Percentiles rank a stretch among this genome's conserved stretches.
phyloP scores from a whole-genome alignment of 2,113 vertebrate species.

The Oncorhynchus nerka region DNA sequence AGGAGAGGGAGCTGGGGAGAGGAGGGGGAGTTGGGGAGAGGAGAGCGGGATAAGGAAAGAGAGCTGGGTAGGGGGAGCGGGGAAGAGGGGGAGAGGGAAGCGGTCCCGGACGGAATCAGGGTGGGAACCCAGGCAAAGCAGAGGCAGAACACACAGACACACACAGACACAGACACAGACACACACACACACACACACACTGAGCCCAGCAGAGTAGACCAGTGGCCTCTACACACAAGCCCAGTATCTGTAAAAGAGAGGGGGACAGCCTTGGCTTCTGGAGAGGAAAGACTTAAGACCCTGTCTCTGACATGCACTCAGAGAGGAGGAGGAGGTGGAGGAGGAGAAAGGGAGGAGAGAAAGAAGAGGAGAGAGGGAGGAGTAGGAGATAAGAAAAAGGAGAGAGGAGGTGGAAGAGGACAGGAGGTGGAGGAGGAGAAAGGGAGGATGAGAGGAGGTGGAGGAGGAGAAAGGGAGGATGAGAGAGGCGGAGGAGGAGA shows the following conservation, averaged over 20 bases:
- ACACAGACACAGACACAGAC: background rate
- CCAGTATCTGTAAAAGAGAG: slow-evolving; percentile 53
- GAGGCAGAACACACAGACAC: background rate
- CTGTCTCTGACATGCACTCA: background rate
- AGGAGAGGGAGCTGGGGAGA: slow-evolving; percentile 9
- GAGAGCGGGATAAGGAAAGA: no score
- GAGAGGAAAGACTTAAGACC: no score
- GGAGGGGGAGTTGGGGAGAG: no score
- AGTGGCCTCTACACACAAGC: slow-evolving; percentile 55
- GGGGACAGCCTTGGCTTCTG: slow-evolving; percentile 53
- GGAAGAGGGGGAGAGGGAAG: no score
- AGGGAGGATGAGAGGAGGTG: no score
- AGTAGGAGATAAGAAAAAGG: slow-evolving; percentile 11
- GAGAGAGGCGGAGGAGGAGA: no score
- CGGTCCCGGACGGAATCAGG: slow-evolving; percentile 38
- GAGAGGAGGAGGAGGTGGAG: no score
- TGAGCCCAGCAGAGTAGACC: slow-evolving; percentile 55
- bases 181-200: slow-evolving; percentile 27
- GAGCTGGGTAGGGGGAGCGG: no score
- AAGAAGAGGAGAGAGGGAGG: background rate
- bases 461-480: no score
- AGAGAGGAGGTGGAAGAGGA: background rate
- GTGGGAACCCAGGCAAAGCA: background rate
- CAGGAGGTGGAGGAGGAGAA: background rate
- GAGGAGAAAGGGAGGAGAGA: no score